Base-by-base conservation (phyloP, 2,113 vertebrate genomes). In the Bos indicus region DNA sequence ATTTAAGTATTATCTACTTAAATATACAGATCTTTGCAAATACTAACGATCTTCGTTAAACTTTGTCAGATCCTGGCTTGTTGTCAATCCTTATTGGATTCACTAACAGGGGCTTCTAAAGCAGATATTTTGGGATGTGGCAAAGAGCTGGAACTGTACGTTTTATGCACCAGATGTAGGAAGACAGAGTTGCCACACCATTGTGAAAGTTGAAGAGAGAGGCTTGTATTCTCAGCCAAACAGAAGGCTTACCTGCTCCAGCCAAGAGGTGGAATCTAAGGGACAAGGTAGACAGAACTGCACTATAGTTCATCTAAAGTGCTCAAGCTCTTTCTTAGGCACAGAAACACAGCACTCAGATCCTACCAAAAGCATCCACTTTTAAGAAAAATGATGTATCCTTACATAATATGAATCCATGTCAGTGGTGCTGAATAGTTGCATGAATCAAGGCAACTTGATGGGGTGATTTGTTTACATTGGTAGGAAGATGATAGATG, bases 41-140 rank as follows among this genome's bases (percentile, higher is more conserved):
- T 77, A 91, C 40, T 81, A 92, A 43, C 81, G 28, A 52, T 96
- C 17, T 84, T 52, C 51, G 46, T 46, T 25, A 71, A 33, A 77
- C 48, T 93, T 89, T 94, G 30, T 57, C 40, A 91, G 60, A 84
- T 17, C 28, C 60, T 81, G 88, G 82, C 62, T 87, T 89, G 2
- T 21, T 12, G 62, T 97, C 90, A 88, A 5, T 43, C 40, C 92
- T 97, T 60, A 9, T n/a, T 82, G 56, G 92, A 93, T 78, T 94
- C 81, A 60, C 94, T 92, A 71, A n/a, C 21, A 23, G 48, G 46
- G 67, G 30, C 28, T 91, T 85, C 81, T 94, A 56, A 90, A 33
- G 48, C 28, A 97, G 95, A 90, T 98, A 97, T 96, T 97, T 83
- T 97, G 80, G 95, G 94, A 74, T 36, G 71, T 43, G 40, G 40